These are phyloP conservation scores for Thunnus maccoyii DNA, from an alignment of 2,113 vertebrate species.

Conservation along the genomic window DNA sequence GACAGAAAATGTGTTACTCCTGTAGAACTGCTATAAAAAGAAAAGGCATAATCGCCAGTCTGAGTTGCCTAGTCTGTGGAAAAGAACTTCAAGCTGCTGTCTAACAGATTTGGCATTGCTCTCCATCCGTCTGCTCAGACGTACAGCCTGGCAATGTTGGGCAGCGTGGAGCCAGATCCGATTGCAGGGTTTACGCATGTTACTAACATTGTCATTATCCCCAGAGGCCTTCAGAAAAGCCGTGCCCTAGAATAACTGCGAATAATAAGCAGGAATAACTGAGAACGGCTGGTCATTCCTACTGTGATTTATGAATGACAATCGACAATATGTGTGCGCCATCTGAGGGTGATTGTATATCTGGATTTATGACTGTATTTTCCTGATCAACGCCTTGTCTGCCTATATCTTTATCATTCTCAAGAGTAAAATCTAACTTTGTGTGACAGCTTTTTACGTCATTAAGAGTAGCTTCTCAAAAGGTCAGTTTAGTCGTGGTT, in stretches of 20 bases:
- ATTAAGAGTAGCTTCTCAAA: slow-evolving; percentile 47
- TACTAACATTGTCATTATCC: slow-evolving; percentile 75
- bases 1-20: slow-evolving; percentile 60
- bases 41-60: slow-evolving; percentile 7
- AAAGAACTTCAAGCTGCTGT: slow-evolving; percentile 55
- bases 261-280: slow-evolving; percentile 70
- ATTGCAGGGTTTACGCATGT: slow-evolving; percentile 73
- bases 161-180: slow-evolving; percentile 63
- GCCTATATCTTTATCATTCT: slow-evolving; percentile 27
- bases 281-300: slow-evolving; percentile 65
- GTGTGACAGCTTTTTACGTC: slow-evolving; percentile 40
- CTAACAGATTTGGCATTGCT: slow-evolving; percentile 56
- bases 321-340: slow-evolving; percentile 47
- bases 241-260: slow-evolving; percentile 57
- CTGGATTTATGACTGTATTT: slow-evolving; percentile 53
- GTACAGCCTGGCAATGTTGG: slow-evolving; percentile 39
- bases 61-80: slow-evolving; percentile 42
- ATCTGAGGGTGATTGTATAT: slow-evolving; percentile 44
- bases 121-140: slow-evolving; percentile 46
- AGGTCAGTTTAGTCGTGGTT: slow-evolving; percentile 20
- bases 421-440: slow-evolving; percentile 28
- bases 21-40: slow-evolving; percentile 67
- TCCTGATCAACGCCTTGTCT: slow-evolving; percentile 44
- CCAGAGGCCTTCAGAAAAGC: slow-evolving; percentile 43
- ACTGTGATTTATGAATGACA: slow-evolving; percentile 71